Evolutionary conservation across 2,888 invertebrate species (phyloP).

Genomic region (Lithophane semibrunnea): DNA sequence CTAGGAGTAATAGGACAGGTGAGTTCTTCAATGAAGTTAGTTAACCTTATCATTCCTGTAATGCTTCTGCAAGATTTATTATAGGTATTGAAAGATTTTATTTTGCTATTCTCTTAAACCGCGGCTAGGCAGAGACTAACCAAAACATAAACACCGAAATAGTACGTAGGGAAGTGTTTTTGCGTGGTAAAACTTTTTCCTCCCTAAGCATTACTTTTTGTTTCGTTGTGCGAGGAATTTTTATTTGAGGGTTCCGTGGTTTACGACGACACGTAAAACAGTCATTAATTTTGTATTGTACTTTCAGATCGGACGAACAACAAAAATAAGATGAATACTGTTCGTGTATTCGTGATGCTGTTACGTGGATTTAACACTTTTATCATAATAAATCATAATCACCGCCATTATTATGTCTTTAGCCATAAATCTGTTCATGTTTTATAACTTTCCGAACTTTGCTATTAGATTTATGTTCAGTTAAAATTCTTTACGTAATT

Average conservation of each 20-base stretch:
- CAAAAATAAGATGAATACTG: constrained; percentile 72
- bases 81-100: neutral
- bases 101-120: constrained; percentile 5
- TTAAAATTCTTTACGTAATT: constrained; percentile 26
- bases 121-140: neutral
- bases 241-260: constrained; percentile 75
- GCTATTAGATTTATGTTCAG: constrained; percentile 39
- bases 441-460: constrained; percentile 64
- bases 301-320: constrained; percentile 66
- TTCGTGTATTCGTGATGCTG: constrained; percentile 61
- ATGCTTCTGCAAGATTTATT: constrained; percentile 1
- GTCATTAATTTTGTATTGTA: constrained; percentile 82
- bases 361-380: constrained; percentile 51
- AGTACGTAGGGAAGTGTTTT: constrained; percentile 57
- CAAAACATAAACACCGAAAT: constrained; percentile 34
- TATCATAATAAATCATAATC: constrained; percentile 53
- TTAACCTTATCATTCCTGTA: neutral
- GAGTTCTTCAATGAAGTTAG: constrained; percentile 1
- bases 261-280: constrained; percentile 80
- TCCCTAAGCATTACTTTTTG: constrained; percentile 66
- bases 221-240: constrained; percentile 71
- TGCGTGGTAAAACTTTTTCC: constrained; percentile 64
- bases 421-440: constrained; percentile 52
- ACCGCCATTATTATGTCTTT: constrained; percentile 46
- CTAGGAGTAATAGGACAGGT: constrained; percentile 5